Evolutionary conservation across 2,797 vertebrate genomes (phyloP), one percentile per base, ranked within the genome.

Genomic region (Lacerta viridis): DNA sequence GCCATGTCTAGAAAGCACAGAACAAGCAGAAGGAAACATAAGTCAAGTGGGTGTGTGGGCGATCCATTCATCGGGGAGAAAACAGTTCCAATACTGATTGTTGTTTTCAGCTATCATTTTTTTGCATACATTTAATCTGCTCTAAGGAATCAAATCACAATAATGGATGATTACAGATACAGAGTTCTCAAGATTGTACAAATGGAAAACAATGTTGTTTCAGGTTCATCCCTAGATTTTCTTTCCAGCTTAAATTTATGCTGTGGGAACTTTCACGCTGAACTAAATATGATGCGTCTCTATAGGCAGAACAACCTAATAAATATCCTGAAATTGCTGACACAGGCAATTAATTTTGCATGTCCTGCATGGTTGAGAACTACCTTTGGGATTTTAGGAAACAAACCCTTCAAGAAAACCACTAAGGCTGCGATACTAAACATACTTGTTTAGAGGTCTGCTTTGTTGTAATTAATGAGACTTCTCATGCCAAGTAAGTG

Each of bases 401-500:
- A 77, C 69, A 83, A 76, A 29, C 59, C 10, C n/a, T 77, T 83
- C 41, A 10, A 36, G n/a, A 68, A 87, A 87, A 75, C 61, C 15
- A 50, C 6, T 18, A 80, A 84, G n/a, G 50, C 25, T 50, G 66
- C 15, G 72, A 27, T 66, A 33, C 39, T 66, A 76, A 85, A 85
- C 27, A 74, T 55, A 66, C 5, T 75, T 85, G 33, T 76, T 74
- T 81, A 69, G n/a, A 71, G 71, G 13, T 71, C 43, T 39, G 33
- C n/a, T 87, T 29, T 72, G 13, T 81, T 81, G 59, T 85, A 89
- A 68, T 84, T 75, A 75, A 85, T n/a, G 71, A 33, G 74, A 68
- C 29, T 9, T 64, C 36, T 64, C 29, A 64, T 76, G 46, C 10
- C 55, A 46, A 80, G 68, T 50, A 85, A 80, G 66, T 72, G 69